Base-by-base conservation (phyloP, 2,797 vertebrate genomes). In the Malurus leucopterus region DNA sequence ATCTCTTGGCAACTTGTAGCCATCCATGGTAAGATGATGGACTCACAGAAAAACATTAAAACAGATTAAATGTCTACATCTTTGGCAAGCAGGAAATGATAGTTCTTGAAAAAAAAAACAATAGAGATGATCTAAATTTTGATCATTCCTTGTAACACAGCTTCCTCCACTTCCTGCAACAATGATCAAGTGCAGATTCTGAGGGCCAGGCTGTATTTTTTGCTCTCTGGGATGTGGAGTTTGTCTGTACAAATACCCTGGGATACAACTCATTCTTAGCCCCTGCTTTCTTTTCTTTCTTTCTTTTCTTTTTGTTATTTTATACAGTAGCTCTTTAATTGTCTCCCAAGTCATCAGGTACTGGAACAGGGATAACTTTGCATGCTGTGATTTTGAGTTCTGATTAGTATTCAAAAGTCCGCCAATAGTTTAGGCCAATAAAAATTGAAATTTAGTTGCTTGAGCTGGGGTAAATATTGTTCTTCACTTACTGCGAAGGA, bases 111-210 rank as follows among this genome's bases (percentile, higher is more conserved):
- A 84, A 38, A 84, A 38, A 38, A 29, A 95, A 88, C 77, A 91
- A 88, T 73, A 73, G 19, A 68, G 58, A 73, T 2, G 1, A 54
- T 70, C 73, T 93, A 64, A 78, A 90, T 74, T 94, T 95, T 93
- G 59, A 91, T 84, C 49, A 82, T 82, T 89, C 46, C 71, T 89
- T 89, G 90, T 93, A 91, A 82, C 8, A 54, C 23, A 58, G 68
- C 49, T 93, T 94, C 89, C 91, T 94, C n/a, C 7, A 24, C 57
- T 93, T 95, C 93, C 89, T 88, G 87, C 75, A 91, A 68, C 61
- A 73, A 74, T 2, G 20, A 89, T 62, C 68, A 73, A 89, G 46
- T 2, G 3, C 49, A 84, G 65, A 78, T 71, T 85, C 54, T 68
- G 57, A 81, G 50, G 76, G 47, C 16, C 38, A 72, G 67, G 53